Percentiles rank a stretch among this genome's conserved stretches.
Conservation (phyloP, 2,113 vertebrate genomes). For the Pedetes capensis region DNA sequence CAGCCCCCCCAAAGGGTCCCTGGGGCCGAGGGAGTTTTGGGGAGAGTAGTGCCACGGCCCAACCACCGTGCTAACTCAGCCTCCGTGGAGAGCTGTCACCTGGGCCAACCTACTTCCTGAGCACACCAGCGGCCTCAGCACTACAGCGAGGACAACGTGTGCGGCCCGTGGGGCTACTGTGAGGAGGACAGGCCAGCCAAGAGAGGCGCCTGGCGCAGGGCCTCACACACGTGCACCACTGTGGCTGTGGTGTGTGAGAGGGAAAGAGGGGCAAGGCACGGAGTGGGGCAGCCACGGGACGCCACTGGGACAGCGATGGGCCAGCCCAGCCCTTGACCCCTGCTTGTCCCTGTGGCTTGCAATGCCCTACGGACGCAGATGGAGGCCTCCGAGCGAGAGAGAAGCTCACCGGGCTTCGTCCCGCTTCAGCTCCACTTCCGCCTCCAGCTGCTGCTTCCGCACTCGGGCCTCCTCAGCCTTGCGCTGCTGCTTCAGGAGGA, state of each 20-base stretch:
- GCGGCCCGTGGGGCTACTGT: accelerated
- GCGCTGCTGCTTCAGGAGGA: constrained; percentile 95
- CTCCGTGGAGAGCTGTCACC: neutral
- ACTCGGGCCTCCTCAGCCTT: constrained; percentile 93
- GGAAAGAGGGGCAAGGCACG: neutral
- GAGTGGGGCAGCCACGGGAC: no score
- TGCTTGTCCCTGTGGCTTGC: no score
- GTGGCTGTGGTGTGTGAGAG: neutral
- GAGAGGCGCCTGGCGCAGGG: no score
- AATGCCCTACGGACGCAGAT: neutral
- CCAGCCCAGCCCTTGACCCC: neutral
- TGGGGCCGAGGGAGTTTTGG: neutral
- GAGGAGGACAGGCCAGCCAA: neutral
- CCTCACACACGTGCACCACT: neutral
- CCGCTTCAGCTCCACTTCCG: constrained; percentile 91
- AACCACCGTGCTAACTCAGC: neutral
- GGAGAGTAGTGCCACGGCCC: no score
- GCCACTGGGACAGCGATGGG: neutral
- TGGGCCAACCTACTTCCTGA: accelerated
- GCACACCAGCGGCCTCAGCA: neutral
- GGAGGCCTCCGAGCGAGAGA: neutral
- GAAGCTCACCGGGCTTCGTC: constrained; percentile 91
- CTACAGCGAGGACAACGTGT: accelerated
- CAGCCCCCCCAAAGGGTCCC: accelerated
- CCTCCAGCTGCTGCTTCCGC: constrained; percentile 92